Evolutionary conservation across 2,113 vertebrate genomes (phyloP), one percentile per base, ranked within the genome.

Genomic region (Pseudorectes ferrugineus): DNA sequence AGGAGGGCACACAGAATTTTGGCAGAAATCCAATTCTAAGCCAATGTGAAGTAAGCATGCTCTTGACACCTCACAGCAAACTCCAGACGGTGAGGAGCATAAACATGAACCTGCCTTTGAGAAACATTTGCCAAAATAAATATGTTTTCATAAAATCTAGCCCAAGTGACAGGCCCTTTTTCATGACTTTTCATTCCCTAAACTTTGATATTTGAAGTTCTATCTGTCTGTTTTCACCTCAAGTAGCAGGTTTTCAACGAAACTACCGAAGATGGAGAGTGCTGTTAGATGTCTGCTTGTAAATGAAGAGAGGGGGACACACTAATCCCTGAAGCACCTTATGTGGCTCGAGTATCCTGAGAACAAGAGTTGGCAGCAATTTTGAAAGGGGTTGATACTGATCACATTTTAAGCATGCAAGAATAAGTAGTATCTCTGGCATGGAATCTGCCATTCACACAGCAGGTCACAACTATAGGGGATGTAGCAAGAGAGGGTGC

Each of bases 51-150:
- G 48, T 74, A 85, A 67, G 81, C 62, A 58, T 46, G 58, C 49
- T 73, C 77, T 70, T 83, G 84, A 94, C 59, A 91, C 59, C n/a
- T 72, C 78, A 63, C 81, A 85, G 74, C 67, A 85, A 92, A 96
- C 89, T 51, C 51, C 59, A 73, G 75, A 79, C 0, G 0, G 42
- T 3, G 68, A 42, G 85, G 57, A 89, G 46, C 71, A 89, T 70
- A 91, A 93, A 94, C 65, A 85, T 24, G 54, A 92, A 94, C 59
- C 75, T 88, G 67, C 51, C 85, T 90, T 88, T 80, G 68, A 82
- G 88, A 73, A 96, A 62, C 24, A 26, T 24, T 38, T 91, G 78
- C 84, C 92, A 93, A 96, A 95, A 91, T 57, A 91, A 95, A 85
- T 20, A 73, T 6, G 25, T 61, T 92, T 96, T 66, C 63, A 62